phyloP scores from a whole-genome alignment of 2,888 invertebrate species.

The Thelaira solivaga region DNA sequence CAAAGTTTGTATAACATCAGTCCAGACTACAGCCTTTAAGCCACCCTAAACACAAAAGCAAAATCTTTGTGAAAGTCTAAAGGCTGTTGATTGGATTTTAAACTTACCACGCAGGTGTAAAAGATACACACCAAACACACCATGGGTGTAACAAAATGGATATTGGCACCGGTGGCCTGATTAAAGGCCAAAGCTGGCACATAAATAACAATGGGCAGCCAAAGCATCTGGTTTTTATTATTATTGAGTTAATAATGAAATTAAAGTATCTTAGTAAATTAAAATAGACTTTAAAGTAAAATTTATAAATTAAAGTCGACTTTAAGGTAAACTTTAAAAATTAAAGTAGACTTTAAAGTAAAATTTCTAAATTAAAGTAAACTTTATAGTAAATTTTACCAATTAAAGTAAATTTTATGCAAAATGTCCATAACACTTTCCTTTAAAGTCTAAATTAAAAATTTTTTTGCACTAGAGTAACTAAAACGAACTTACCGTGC shows the following conservation, averaged over 20 bases:
- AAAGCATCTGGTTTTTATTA: conserved; percentile 78
- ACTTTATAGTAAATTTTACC: no score
- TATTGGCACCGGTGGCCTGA: conserved; percentile 87
- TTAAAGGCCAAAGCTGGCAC: conserved; percentile 86
- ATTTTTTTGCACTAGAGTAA: no score
- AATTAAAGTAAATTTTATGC: no score
- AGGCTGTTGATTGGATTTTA: neutral
- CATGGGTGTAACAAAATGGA: conserved; percentile 85
- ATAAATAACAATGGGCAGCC: conserved; percentile 85
- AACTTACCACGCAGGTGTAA: conserved; percentile 85
- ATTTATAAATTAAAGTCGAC: no score
- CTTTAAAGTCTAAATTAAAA: no score
- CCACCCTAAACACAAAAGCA: conserved; percentile 79
- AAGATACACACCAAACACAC: conserved; percentile 88
- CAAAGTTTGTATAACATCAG: conserved; percentile 83
- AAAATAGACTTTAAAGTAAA: no score
- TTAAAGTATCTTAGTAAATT: no score
- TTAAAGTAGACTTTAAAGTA: no score
- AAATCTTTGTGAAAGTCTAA: neutral
- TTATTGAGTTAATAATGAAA: neutral
- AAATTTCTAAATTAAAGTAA: no score
- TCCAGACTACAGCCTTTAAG: conserved; percentile 84
- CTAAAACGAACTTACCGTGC: conserved; percentile 83
- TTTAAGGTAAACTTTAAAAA: no score
- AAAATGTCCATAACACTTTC: no score